Base-by-base conservation (phyloP, 2,797 vertebrate species). In the Mus minutoides region DNA sequence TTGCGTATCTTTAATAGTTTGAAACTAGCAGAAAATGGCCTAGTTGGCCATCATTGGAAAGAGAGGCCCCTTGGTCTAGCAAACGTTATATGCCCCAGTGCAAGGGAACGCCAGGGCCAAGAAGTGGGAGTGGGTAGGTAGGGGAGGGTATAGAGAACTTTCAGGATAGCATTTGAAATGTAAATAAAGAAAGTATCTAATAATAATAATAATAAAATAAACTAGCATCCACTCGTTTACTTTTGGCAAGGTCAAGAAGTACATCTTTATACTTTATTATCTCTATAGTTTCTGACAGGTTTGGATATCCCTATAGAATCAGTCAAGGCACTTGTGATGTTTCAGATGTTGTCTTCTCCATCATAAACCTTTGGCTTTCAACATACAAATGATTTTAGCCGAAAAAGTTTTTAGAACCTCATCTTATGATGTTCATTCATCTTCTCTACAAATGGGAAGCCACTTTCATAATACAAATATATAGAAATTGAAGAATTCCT, bases 391-490 rank as follows among this genome's bases (percentile, higher is more conserved):
- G 16, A 64, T 26, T 93, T 86, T 37, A 69, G 67, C 73, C 90
- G 37, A 60, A 87, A 84, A 34, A 94, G 43, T 46, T 94, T 52
- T 80, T 90, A 71, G 60, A 89, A 64, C 14, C 43, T 58, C 34
- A 14, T 46, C 46, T 9, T 87, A 2, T 1, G 13, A 56, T 9
- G 52, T 84, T 62, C 29, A 16, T 82, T 73, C n/a, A 83, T 29
- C 16, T 95, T 2, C 37, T 92, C 17, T 71, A 52, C 69, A 88
- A 95, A 46, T 31, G 46, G 4, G 60, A 94, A 64, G 26, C 26
- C 77, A 92, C 52, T 64, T 89, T 89, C 22, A 86, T 69, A 82
- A 84, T 77, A 82, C 11, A 91, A 92, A 49, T 22, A 62, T 8
- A 79, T 34, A 80, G 40, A 82, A 54, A 64, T 19, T 91, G 69